A percentile compares a stretch with the other conserved stretches of the same genome.
Evolutionary conservation across 2,113 vertebrate species (phyloP).

Genomic region (Sylvietta virens): DNA sequence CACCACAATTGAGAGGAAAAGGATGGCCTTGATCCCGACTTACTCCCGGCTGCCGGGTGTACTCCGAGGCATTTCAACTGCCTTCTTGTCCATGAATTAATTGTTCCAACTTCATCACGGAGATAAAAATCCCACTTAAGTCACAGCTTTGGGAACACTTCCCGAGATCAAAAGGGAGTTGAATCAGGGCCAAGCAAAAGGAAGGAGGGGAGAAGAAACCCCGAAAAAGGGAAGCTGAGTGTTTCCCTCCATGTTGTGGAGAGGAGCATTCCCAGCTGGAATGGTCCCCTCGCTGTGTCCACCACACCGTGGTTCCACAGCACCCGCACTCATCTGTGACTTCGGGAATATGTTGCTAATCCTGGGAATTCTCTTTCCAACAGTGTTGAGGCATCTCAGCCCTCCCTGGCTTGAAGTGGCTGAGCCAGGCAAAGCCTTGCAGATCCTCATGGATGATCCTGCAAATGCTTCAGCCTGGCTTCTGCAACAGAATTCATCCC

Average conservation of each 20-base stretch:
- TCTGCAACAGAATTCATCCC: not conserved
- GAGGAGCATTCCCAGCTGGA: not conserved
- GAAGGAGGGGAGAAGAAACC: not conserved
- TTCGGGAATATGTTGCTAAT: constrained; percentile 18
- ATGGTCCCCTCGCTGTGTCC: accelerated
- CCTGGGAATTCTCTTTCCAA: not conserved
- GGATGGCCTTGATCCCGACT: not conserved
- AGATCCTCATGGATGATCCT: not conserved
- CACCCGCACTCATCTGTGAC: accelerated
- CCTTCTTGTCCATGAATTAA: not conserved
- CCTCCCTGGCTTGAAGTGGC: not conserved
- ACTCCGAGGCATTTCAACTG: not conserved
- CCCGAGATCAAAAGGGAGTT: not conserved
- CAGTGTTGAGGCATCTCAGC: not conserved
- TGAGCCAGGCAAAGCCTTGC: not conserved
- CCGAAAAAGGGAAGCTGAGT: not conserved
- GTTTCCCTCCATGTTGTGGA: accelerated
- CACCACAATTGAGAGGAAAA: not conserved
- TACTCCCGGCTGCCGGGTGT: not conserved
- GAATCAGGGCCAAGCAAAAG: not conserved
- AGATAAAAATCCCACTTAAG: not conserved
- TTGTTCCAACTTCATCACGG: not conserved
- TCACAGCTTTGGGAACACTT: not conserved
- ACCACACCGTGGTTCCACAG: accelerated
- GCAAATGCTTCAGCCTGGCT: not conserved